phyloP scores from a whole-genome alignment of 2,113 vertebrate genomes.

The Cyanoliseus patagonus region DNA sequence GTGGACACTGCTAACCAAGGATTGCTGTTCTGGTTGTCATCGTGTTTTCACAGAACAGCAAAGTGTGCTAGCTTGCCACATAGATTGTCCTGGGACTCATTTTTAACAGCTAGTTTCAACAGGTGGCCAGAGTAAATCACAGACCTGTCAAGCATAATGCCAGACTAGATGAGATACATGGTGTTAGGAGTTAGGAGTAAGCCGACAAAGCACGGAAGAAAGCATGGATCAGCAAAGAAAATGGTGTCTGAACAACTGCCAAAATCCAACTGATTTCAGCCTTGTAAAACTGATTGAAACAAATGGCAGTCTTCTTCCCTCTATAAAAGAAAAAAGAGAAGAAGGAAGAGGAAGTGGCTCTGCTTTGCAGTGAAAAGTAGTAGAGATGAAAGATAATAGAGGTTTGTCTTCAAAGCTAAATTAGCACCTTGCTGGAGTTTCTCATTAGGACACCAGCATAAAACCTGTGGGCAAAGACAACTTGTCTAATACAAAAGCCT shows the following conservation, averaged over 20 bases:
- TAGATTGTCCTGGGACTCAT: neutral
- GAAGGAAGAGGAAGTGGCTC: conserved; percentile 25
- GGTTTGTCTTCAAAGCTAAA: neutral
- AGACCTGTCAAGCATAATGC: neutral
- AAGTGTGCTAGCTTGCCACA: neutral
- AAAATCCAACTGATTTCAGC: conserved; percentile 12
- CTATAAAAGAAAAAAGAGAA: conserved; percentile 24
- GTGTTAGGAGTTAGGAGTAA: conserved; percentile 1
- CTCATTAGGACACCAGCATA: neutral
- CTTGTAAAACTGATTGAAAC: neutral
- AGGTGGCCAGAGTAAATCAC: conserved; percentile 15
- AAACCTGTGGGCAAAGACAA: neutral
- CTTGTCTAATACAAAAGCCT: neutral
- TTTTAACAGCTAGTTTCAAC: neutral
- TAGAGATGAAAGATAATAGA: neutral
- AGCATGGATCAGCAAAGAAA: neutral
- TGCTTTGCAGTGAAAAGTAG: neutral
- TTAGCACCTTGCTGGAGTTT: neutral
- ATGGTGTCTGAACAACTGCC: neutral
- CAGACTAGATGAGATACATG: neutral
- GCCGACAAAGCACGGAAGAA: neutral
- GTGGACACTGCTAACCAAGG: neutral
- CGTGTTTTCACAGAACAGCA: neutral
- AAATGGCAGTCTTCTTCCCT: neutral
- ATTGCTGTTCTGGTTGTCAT: neutral